Conservation (phyloP, 2,113 vertebrate genomes). For the Scalopus aquaticus region DNA sequence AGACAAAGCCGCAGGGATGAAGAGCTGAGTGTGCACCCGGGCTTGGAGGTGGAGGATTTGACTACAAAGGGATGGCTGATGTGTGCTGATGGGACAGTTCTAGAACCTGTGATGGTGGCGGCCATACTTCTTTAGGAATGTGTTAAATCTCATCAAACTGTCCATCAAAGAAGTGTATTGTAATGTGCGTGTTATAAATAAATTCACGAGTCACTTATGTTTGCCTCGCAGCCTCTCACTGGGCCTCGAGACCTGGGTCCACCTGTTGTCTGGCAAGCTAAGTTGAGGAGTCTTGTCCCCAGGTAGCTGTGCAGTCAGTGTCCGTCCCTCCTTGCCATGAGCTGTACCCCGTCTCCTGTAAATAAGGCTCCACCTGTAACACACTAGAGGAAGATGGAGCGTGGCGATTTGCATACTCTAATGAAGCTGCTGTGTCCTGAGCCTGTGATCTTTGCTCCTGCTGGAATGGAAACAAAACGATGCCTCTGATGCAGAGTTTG, state of each 20-base stretch:
- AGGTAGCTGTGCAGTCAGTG: too few relatives aligned
- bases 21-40: neutral
- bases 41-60: neutral
- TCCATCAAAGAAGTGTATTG: neutral
- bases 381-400: neutral
- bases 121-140: neutral
- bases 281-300: fast-evolving
- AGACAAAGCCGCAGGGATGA: neutral
- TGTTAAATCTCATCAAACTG: neutral
- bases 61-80: neutral
- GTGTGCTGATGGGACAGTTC: neutral
- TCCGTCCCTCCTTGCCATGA: neutral
- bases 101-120: fast-evolving
- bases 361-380: conserved; percentile 19
- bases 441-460: conserved; percentile 20
- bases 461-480: conserved; percentile 1
- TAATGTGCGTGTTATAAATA: neutral
- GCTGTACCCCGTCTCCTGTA: conserved; percentile 11
- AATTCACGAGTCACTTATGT: neutral
- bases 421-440: conserved; percentile 45
- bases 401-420: conserved; percentile 63
- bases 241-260: neutral
- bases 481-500: neutral
- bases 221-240: neutral
- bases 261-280: neutral